A percentile compares a stretch with the other conserved stretches of the same genome.
Evolutionary conservation across 2,797 vertebrate genomes (phyloP).

Genomic region (Xerus rutilus): DNA sequence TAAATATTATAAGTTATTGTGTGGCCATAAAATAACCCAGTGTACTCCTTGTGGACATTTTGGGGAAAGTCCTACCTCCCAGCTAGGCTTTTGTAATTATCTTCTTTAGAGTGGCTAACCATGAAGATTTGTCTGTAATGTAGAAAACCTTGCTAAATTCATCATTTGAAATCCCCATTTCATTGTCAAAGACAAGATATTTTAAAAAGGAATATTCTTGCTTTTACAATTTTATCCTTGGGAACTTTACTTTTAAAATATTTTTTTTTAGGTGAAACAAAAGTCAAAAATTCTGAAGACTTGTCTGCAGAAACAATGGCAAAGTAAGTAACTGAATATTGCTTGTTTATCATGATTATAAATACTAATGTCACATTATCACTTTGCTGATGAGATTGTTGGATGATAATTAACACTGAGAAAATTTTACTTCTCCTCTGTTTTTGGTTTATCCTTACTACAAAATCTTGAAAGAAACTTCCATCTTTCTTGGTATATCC

Average conservation of each 20-base stretch:
- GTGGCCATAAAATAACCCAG: slow-evolving; percentile 28
- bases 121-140: slow-evolving; percentile 27
- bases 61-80: not conserved
- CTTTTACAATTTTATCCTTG: slow-evolving; percentile 53
- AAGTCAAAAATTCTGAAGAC: slow-evolving; percentile 96
- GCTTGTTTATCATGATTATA: not conserved
- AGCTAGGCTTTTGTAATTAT: slow-evolving; percentile 55
- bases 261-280: slow-evolving; percentile 94
- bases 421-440: slow-evolving; percentile 31
- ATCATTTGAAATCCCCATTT: slow-evolving; percentile 20
- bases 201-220: slow-evolving; percentile 4
- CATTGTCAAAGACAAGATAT: slow-evolving; percentile 31
- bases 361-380: slow-evolving; percentile 19
- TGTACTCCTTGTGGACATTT: slow-evolving; percentile 40
- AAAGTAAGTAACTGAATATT: slow-evolving; percentile 90
- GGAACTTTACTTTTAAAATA: slow-evolving; percentile 55
- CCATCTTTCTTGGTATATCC: slow-evolving; percentile 17
- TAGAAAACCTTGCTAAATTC: slow-evolving; percentile 11
- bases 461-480: slow-evolving; percentile 51
- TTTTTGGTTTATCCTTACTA: slow-evolving; percentile 52
- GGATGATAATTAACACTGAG: not conserved
- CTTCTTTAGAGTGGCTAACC: not conserved
- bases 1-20: not conserved
- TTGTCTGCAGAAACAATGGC: slow-evolving; percentile 99
- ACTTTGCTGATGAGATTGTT: slow-evolving; percentile 39